These are phyloP conservation scores for Chaetogeoica ovagalla DNA, from an alignment of 2,888 invertebrate genomes.

Conservation along the genomic window DNA sequence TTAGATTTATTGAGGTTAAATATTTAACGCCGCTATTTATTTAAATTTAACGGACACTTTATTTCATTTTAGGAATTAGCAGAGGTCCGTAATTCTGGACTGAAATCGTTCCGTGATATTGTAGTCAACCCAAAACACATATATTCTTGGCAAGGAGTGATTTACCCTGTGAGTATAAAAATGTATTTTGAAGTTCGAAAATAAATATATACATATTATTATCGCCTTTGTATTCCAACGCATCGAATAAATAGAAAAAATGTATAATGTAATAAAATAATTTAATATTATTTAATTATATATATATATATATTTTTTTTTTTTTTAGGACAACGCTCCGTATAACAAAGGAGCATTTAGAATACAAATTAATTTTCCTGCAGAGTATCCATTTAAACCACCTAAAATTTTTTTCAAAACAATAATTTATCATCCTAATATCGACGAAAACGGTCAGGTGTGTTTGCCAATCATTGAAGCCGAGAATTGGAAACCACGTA, in stretches of 20 bases:
- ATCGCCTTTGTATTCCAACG: too few relatives aligned
- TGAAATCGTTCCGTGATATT: slow-evolving; percentile 90
- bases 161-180: slow-evolving; percentile 84
- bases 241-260: too few relatives aligned
- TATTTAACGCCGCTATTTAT: too few relatives aligned
- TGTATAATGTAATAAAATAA: too few relatives aligned
- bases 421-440: slow-evolving; percentile 99
- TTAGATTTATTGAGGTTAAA: too few relatives aligned
- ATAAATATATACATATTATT: too few relatives aligned
- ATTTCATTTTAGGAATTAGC: slow-evolving; percentile 76
- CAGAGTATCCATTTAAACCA: slow-evolving; percentile 99
- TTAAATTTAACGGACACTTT: not conserved
- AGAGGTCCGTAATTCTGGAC: slow-evolving; percentile 82
- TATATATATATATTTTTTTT: not conserved
- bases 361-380: slow-evolving; percentile 97
- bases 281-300: too few relatives aligned
- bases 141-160: slow-evolving; percentile 93
- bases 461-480: slow-evolving; percentile 97
- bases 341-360: slow-evolving; percentile 99
- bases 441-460: slow-evolving; percentile 98
- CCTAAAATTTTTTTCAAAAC: slow-evolving; percentile 98
- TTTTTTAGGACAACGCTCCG: slow-evolving; percentile 86
- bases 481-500: slow-evolving; percentile 99
- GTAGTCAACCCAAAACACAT: slow-evolving; percentile 94
- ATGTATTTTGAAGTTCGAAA: not conserved